These are phyloP conservation scores for Ganaspis brasiliensis DNA, from an alignment of 2,888 invertebrate genomes.

Conservation along the genomic window DNA sequence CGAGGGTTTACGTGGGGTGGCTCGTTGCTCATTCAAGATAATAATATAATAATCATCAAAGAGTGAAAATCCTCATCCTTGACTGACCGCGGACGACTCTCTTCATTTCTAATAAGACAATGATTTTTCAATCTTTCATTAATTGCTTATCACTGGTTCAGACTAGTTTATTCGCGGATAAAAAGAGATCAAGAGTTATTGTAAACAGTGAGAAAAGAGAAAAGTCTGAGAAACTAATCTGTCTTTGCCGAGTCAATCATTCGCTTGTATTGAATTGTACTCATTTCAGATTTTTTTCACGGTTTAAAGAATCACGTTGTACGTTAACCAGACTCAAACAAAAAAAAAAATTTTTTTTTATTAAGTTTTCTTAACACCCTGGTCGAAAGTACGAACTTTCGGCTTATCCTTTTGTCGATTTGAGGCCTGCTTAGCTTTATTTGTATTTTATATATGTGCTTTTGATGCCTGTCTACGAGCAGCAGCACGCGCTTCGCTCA, in stretches of 20 bases:
- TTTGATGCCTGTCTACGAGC: too few relatives aligned
- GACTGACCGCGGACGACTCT: not conserved
- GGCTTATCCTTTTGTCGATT: too few relatives aligned
- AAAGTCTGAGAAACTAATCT: not conserved
- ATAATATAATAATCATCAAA: too few relatives aligned
- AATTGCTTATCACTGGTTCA: not conserved
- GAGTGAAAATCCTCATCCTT: slow-evolving; percentile 23
- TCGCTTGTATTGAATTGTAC: not conserved
- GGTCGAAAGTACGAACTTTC: too few relatives aligned
- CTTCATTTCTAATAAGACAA: not conserved
- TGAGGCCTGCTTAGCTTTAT: too few relatives aligned
- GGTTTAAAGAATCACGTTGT: too few relatives aligned
- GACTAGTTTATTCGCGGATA: not conserved
- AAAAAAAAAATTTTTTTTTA: too few relatives aligned
- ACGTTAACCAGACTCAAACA: too few relatives aligned
- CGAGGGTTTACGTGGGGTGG: slow-evolving; percentile 55
- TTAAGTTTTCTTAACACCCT: too few relatives aligned
- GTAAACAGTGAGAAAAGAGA: not conserved
- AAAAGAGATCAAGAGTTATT: not conserved
- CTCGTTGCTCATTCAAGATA: slow-evolving; percentile 11
- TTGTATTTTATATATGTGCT: too few relatives aligned
- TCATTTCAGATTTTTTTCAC: not conserved
- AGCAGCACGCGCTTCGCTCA: too few relatives aligned
- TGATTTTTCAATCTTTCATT: not conserved
- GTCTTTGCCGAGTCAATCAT: not conserved